Evolutionary conservation across 2,888 invertebrate species (phyloP).

Genomic region (Strigamia crassipes): DNA sequence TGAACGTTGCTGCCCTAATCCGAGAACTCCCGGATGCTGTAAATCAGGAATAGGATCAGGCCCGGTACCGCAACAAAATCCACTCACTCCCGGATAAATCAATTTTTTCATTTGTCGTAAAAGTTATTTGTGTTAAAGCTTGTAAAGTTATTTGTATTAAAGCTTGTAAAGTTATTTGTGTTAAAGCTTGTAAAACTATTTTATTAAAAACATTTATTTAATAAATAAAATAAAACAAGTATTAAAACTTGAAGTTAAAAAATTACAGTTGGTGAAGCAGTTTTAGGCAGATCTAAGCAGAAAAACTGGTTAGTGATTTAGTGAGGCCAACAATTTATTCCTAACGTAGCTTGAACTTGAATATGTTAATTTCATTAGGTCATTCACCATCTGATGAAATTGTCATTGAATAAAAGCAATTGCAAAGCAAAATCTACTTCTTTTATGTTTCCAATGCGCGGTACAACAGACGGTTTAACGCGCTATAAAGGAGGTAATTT

Average conservation of each 20-base stretch:
- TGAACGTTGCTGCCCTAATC: background rate
- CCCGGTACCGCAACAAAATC: background rate
- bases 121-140: too few relatives aligned
- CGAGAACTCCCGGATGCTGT: background rate
- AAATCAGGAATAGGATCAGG: background rate
- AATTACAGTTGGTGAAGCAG: background rate
- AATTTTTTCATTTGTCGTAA: background rate
- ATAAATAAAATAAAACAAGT: background rate
- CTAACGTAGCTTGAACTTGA: background rate
- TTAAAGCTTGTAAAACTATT: background rate
- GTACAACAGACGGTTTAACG: too few relatives aligned
- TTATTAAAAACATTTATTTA: background rate
- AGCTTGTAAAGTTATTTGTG: too few relatives aligned
- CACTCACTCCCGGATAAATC: background rate
- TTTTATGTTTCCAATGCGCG: background rate
- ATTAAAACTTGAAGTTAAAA: background rate
- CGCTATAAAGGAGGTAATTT: too few relatives aligned
- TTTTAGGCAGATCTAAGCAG: background rate
- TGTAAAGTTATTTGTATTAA: too few relatives aligned
- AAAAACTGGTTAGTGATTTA: background rate
- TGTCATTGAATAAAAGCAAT: background rate
- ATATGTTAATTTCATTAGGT: background rate
- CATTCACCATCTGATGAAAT: conserved; percentile 15
- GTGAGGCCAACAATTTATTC: background rate
- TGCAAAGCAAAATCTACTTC: background rate